Conservation (phyloP, 2,888 invertebrate genomes). For the Unio pictorum region DNA sequence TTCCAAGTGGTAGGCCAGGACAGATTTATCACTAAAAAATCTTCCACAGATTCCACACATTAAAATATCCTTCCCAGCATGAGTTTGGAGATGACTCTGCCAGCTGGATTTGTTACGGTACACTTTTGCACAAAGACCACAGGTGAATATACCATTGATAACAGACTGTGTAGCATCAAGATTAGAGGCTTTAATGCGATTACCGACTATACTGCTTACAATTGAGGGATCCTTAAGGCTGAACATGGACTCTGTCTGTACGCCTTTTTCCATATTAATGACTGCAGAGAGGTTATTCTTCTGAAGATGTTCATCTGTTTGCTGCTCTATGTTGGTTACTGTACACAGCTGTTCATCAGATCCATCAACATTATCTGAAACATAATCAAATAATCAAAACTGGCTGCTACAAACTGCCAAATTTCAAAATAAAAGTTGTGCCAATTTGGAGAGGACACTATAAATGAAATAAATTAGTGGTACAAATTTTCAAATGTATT, state of each 20-base stretch:
- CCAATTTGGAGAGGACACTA: no score
- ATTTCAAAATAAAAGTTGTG: no score
- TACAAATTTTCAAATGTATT: no score
- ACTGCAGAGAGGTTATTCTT: neutral
- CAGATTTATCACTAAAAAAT: constrained; percentile 19
- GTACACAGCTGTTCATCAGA: no score
- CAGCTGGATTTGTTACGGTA: constrained; percentile 33
- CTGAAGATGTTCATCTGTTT: no score
- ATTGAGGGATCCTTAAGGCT: constrained; percentile 29
- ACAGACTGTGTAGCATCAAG: constrained; percentile 7
- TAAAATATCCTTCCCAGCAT: constrained; percentile 32
- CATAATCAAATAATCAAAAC: no score
- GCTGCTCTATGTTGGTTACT: no score
- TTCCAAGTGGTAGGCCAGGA: constrained; percentile 30
- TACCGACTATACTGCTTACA: constrained; percentile 28
- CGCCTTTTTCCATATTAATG: neutral
- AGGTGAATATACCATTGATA: constrained; percentile 35
- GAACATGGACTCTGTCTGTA: constrained; percentile 37
- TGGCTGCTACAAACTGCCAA: no score
- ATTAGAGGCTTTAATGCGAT: neutral
- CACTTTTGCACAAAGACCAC: constrained; percentile 32
- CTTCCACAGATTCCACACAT: constrained; percentile 38
- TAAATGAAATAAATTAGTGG: no score
- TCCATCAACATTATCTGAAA: no score
- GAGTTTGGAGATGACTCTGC: constrained; percentile 31